Evolutionary conservation across 2,888 invertebrate genomes (phyloP), one percentile per base, ranked within the genome.

Genomic region (Nasonovia ribisnigri): DNA sequence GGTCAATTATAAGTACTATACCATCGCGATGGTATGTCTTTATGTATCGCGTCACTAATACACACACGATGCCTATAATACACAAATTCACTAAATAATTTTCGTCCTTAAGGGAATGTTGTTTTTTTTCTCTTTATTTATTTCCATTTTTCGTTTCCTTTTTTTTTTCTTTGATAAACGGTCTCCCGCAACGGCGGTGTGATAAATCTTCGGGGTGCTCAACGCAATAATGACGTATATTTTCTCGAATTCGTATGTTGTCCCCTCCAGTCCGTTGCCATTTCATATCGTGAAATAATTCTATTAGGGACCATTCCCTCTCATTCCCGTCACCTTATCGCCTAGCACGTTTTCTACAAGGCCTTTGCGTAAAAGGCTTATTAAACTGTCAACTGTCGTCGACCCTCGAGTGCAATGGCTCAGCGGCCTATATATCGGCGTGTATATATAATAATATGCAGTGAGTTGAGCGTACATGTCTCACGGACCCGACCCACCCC

Each of bases 151-250:
- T 77, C 4, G 20, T 36, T 77, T 36, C 5, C n/a, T 77, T 20
- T 77, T 77, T 36, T 36, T 36, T 92, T 42, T 54, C 42, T 88
- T 88, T 93, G 84, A 93, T 89, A 93, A 93, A 93, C 89, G 84
- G 93, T 89, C 46, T 84, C n/a, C 46, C 42, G 10, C 67, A 46
- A n/a, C 43, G 54, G 54, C 26, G 51, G 43, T 16, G 89, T 84
- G 43, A 93, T 93, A 93, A 89, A 93, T 93, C 93, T 93, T 89
- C 77, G 43, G 51, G 54, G n/a, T 54, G 46, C 84, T 46, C 86
- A 20, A 67, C 92, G 89, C 92, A 89, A 84, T 84, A 90, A 90
- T 86, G 84, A 93, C 90, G 86, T 93, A 90, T 90, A 87, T 84
- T 93, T 86, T 43, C 60, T 51, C 43, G 26, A 93, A 90, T 90